Base-by-base conservation (phyloP, 2,888 invertebrate species). In the Koerneria pararmatus region DNA sequence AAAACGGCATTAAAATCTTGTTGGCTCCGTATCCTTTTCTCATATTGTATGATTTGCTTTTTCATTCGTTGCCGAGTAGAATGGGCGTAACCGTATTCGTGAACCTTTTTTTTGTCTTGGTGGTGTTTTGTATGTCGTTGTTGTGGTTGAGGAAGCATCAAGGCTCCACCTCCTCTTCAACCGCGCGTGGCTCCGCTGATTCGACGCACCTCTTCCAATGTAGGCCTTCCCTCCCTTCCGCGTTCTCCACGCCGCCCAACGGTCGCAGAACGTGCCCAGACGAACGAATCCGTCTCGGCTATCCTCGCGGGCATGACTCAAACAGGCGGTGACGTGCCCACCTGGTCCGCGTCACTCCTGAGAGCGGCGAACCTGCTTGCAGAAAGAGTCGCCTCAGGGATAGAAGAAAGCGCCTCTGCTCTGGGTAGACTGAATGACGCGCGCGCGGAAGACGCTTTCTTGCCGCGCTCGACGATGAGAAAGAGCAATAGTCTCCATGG, bases 361-460 rank as follows among this genome's bases (percentile, higher is more conserved):
- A 53, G 46, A n/a, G 63, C 63, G n/a, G 63, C 63, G 6, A 63
- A 63, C 41, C 54, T 54, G n/a, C 24, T 63, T 8, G 63, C 54
- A 24, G 63, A 63, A 37, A 53, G n/a, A 24, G 8, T 63, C 3
- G 37, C 37, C 8, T 41, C 29, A 27, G 63, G 54, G 31, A 37
- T 54, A 31, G 51, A n/a, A n/a, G n/a, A n/a, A n/a, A 15, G 11
- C 11, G 46, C 37, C n/a, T 24, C 19, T 37, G 60, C 60, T 19
- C 41, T 29, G 32, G 57, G 32, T 67, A 11, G 34, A 68, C 29
- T 59, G 34, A 19, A 51, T 67, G 24, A 54, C 62, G 37, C 63
- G 57, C 15, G n/a, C n/a, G n/a, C n/a, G n/a, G n/a, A n/a, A n/a
- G n/a, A n/a, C n/a, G n/a, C n/a, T n/a, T n/a, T n/a, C n/a, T n/a